These are phyloP conservation scores for Macrophya alboannulata DNA, from an alignment of 2,888 invertebrate species.

Conservation along the genomic window DNA sequence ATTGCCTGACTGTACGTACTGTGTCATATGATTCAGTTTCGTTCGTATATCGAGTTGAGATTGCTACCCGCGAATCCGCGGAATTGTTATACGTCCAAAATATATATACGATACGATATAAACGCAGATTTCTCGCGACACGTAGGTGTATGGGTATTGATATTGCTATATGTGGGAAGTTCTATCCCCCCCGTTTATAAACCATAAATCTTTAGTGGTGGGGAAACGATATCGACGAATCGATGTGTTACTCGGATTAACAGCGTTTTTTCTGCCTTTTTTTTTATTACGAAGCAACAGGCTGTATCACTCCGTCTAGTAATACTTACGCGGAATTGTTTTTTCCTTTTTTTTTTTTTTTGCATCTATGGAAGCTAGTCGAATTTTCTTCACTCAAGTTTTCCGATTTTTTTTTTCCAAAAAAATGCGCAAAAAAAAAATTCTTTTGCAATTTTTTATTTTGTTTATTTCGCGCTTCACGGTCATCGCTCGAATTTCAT, in stretches of 20 bases:
- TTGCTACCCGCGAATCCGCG: not conserved
- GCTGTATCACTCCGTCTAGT: slow-evolving; percentile 22
- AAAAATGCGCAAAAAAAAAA: no score
- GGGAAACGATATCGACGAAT: slow-evolving; percentile 49
- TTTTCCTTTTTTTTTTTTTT: not conserved
- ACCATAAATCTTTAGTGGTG: slow-evolving; percentile 42
- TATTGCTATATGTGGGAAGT: not conserved
- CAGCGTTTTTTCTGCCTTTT: slow-evolving; percentile 16
- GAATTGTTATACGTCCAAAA: not conserved
- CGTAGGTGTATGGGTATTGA: no score
- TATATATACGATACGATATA: not conserved
- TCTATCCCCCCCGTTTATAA: slow-evolving; percentile 3
- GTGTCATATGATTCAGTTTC: slow-evolving; percentile 1
- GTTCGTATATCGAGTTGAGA: no score
- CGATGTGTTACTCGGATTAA: slow-evolving; percentile 32
- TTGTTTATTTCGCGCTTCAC: no score
- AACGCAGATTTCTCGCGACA: not conserved
- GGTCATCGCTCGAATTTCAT: no score
- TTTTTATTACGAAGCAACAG: slow-evolving; percentile 40
- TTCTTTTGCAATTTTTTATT: no score
- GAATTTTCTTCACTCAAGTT: not conserved
- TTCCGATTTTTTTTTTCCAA: not conserved
- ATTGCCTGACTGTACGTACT: no score
- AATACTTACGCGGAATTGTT: not conserved
- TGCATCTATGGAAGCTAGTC: not conserved